Base-by-base conservation (phyloP, 1,140 invertebrate species). In the Venustaconcha ellipsiformis region DNA sequence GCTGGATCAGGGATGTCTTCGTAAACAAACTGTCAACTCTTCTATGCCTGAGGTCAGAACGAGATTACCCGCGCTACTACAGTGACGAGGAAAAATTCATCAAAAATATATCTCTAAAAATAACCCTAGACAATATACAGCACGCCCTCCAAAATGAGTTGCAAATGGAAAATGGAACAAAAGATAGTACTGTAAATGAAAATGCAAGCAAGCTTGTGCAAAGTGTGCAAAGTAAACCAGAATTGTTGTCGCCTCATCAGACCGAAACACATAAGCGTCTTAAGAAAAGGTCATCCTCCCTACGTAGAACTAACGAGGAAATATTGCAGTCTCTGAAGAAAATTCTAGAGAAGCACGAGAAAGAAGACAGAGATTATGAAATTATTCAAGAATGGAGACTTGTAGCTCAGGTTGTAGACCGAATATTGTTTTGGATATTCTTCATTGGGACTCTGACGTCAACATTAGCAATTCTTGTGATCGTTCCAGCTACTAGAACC, bases 391-490 rank as follows among this genome's bases (percentile, higher is more conserved):
- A 93, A 79, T 93, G 92, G 92, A 78, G 91, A 55, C 86, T 90
- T 63, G 86, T 93, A 26, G 93, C 92, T 15, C 87, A 91, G 78
- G 88, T 90, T 67, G 88, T 93, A 13, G 92, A 93, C 82, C 83
- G 92, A 58, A 88, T 93, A 57, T 88, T 93, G 20, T 93, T 93
- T 84, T 93, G 92, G 89, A 87, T 93, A 26, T 93, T 93, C 83
- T 88, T 92, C 20, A 76, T 91, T 20, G 88, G 90, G 23, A 92
- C 92, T 2, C 74, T 90, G 17, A 80, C 90, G 37, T 92, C 92
- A 26, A 92, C 92, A 1, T 67, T 91, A 58, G 82, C 91, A 3
- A 89, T 93, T 70, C 85, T 93, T 1, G 83, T 88, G 6, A 79
- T 88, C 66, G 74, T 77, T 14, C 86, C 86, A 2, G 71, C 79